A percentile compares a stretch with the other conserved stretches of the same genome.
phyloP scores from a whole-genome alignment of 1,140 invertebrate species.

The Aphaenogaster rudis region DNA sequence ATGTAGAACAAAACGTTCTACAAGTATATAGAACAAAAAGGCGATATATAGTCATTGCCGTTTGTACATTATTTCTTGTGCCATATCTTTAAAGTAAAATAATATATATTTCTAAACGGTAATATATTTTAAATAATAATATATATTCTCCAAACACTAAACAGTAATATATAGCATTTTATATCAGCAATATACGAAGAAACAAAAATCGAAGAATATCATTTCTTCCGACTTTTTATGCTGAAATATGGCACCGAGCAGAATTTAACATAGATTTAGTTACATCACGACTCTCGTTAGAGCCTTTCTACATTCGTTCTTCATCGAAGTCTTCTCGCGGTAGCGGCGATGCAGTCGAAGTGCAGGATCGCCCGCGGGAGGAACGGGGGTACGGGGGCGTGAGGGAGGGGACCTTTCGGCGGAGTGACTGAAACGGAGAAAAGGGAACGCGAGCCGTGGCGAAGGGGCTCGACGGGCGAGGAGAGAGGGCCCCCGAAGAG shows the following conservation, averaged over 20 bases:
- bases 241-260: not conserved
- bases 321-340: constrained; percentile 53
- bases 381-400: constrained; percentile 50
- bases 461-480: constrained; percentile 34
- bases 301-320: constrained; percentile 18
- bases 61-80: not conserved
- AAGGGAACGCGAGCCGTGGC: constrained; percentile 62
- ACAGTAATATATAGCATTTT: not conserved
- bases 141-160: not conserved
- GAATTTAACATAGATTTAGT: not conserved
- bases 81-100: not conserved
- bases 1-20: not conserved
- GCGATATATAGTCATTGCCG: not conserved
- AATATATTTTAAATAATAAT: not conserved
- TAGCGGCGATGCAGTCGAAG: constrained; percentile 48
- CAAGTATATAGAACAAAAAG: not conserved
- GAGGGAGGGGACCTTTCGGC: constrained; percentile 83
- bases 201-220: not conserved
- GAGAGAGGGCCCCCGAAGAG: constrained; percentile 49
- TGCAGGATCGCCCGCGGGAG: constrained; percentile 46
- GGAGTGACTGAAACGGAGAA: constrained; percentile 77
- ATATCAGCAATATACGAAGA: not conserved
- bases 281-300: constrained; percentile 18
- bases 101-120: not conserved
- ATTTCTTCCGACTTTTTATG: not conserved